phyloP scores from a whole-genome alignment of 2,888 invertebrate species.

The Geophilus truncorum region DNA sequence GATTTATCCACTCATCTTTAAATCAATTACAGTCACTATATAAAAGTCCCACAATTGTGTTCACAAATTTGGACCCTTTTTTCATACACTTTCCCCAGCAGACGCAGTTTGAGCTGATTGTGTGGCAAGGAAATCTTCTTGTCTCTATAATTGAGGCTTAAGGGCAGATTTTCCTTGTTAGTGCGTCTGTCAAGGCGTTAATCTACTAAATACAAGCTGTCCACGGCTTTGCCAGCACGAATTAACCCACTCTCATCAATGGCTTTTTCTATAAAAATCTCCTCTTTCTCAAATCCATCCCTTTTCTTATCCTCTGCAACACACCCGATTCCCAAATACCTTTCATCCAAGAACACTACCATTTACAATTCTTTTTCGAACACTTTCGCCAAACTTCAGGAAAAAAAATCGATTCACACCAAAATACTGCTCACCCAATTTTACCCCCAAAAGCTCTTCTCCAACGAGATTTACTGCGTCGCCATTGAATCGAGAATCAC shows the following conservation, averaged over 20 bases:
- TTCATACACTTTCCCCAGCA: background rate
- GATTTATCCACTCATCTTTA: background rate
- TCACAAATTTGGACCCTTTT: background rate
- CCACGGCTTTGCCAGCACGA: conserved; percentile 1
- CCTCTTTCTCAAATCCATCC: background rate
- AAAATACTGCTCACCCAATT: background rate
- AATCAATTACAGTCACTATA: background rate
- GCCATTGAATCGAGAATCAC: background rate
- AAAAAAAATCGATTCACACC: background rate
- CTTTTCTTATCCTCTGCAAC: background rate
- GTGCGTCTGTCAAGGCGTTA: conserved; percentile 7
- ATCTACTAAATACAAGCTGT: conserved; percentile 16
- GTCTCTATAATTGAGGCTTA: conserved; percentile 16
- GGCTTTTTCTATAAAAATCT: background rate
- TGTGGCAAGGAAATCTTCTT: conserved; percentile 1
- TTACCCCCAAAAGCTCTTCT: background rate
- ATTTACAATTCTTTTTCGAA: background rate
- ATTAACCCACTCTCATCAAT: conserved; percentile 10
- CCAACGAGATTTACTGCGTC: background rate
- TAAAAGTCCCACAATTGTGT: background rate
- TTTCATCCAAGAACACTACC: background rate
- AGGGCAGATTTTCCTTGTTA: conserved; percentile 20
- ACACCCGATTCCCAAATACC: background rate
- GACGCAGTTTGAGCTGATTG: conserved; percentile 5
- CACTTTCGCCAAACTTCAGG: background rate